phyloP scores from a whole-genome alignment of 1,140 invertebrate species.

The Musca domestica region DNA sequence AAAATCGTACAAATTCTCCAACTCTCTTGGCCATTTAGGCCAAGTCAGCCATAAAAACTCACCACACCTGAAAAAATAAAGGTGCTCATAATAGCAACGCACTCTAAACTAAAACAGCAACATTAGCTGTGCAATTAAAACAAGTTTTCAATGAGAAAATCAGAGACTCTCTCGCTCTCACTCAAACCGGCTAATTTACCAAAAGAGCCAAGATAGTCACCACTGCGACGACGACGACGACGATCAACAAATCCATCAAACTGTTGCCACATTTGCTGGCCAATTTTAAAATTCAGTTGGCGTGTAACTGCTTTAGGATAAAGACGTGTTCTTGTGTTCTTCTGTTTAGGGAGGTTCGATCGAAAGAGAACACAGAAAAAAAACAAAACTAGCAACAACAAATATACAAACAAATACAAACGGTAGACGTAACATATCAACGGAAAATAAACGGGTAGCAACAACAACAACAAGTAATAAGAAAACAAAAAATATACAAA shows the following conservation, averaged over 20 bases:
- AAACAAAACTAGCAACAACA: background rate
- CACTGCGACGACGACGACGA: background rate
- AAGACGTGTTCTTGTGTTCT: constrained; percentile 8
- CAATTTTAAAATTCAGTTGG: constrained; percentile 7
- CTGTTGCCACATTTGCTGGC: background rate
- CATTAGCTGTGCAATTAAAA: constrained; percentile 21
- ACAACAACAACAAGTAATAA: background rate
- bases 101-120: background rate
- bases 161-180: no score
- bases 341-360: no score
- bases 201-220: no score
- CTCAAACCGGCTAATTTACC: no score
- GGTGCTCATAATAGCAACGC: background rate
- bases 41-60: background rate
- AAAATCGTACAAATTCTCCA: no score
- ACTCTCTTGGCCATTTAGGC: background rate
- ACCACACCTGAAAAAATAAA: background rate
- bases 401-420: background rate
- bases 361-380: no score
- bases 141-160: background rate
- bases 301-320: background rate
- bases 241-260: background rate
- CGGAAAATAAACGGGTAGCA: background rate
- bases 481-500: background rate
- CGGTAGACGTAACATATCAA: background rate